These are phyloP conservation scores for Microtus montanus DNA, from an alignment of 2,113 vertebrate genomes.

Conservation along the genomic window DNA sequence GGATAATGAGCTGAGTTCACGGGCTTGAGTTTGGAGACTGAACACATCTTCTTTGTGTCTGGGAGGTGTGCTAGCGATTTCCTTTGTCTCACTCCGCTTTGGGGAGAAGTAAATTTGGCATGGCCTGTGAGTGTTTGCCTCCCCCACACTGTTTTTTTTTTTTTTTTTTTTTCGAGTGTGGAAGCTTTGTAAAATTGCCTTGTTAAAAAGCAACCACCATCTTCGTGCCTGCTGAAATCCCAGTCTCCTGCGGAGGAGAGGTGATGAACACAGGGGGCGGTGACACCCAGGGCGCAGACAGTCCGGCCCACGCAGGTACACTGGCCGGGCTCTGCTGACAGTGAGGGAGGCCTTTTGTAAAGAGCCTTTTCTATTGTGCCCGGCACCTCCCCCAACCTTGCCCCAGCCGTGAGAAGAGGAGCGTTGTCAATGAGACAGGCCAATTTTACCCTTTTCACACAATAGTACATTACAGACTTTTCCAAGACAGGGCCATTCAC, in stretches of 20 bases:
- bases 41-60: constrained; percentile 67
- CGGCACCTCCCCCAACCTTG: constrained; percentile 42
- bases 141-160: constrained; percentile 52
- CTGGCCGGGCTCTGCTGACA: background rate
- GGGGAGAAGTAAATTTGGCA: constrained; percentile 69
- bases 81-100: constrained; percentile 61
- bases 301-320: constrained; percentile 16
- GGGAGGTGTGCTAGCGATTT: constrained; percentile 62
- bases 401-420: constrained; percentile 35
- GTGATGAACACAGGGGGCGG: constrained; percentile 37
- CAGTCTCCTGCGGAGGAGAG: constrained; percentile 60
- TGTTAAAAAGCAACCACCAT: constrained; percentile 74
- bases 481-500: constrained; percentile 70
- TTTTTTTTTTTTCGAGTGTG: constrained; percentile 50
- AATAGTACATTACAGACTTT: constrained; percentile 70
- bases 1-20: constrained; percentile 71
- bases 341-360: constrained; percentile 70
- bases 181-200: constrained; percentile 73
- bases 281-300: constrained; percentile 10
- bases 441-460: constrained; percentile 71
- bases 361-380: constrained; percentile 51
- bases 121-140: constrained; percentile 64
- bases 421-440: constrained; percentile 62
- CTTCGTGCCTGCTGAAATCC: constrained; percentile 74
- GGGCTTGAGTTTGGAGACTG: constrained; percentile 42